Base-by-base conservation (phyloP, 2,888 invertebrate genomes). In the Erpobdella octoculata region DNA sequence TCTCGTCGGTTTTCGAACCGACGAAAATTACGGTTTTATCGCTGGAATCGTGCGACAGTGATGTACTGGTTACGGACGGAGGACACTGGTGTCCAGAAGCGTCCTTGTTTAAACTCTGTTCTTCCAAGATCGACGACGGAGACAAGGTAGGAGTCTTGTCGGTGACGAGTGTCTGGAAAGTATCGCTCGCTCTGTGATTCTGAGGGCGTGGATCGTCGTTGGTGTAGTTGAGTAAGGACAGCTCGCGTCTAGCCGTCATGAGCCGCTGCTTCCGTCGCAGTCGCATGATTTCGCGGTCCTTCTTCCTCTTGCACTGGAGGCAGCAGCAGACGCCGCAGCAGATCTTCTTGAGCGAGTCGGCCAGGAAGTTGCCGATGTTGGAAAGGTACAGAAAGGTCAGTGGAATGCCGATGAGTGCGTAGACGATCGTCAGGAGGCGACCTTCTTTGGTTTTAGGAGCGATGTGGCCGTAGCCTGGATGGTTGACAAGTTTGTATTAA, bases 331-430 rank as follows among this genome's bases (percentile, higher is more conserved):
- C 73, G 48, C 77, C 76, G 53, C 77, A 76, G 73, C 78, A 78
- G 48, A 78, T 74, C 38, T 74, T 76, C 61, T 75, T 76, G 69
- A 78, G 78, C 28, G 74, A 72, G 67, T 78, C 77, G 9, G 77
- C 78, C 62, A 78, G 72, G 72, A 78, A 78, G 69, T 78, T 78
- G 66, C 78, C 78, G 62, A 78, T 77, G 72, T 77, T 78, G 1
- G 78, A 77, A 9, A 78, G 71, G 72, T 78, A 78, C 25, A 78
- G 74, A 68, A 78, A 78, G 6, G 76, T 77, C 37, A 78, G 73
- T 0, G 78, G 78, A 33, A 78, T 78, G 35, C 78, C 78, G 15
- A 78, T 61, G 31, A 78, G 75, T 28, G 78, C 78, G 74, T 78
- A 78, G 4, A 78, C 64, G 64, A 78, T 78, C 36, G 78, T 78